Conservation (phyloP, 1,140 invertebrate species). For the Samia ricini region DNA sequence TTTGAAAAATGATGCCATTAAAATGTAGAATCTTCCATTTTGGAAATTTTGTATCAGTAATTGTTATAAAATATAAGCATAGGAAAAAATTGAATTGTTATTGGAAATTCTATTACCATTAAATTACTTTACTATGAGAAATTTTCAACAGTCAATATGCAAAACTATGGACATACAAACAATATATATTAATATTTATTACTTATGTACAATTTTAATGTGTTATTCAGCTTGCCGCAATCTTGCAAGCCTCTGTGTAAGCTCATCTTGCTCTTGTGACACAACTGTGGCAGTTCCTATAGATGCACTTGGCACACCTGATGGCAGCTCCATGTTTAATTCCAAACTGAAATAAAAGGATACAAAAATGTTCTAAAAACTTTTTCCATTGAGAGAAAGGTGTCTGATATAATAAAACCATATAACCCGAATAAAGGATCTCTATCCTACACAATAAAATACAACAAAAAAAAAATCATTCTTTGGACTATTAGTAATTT, state of each 20-base stretch:
- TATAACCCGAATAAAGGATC: too few relatives aligned
- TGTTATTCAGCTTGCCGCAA: slow-evolving; percentile 87
- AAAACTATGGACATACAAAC: background rate
- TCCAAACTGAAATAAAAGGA: slow-evolving; percentile 85
- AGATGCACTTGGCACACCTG: slow-evolving; percentile 86
- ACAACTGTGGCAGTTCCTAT: slow-evolving; percentile 83
- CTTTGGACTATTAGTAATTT: too few relatives aligned
- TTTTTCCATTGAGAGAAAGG: too few relatives aligned
- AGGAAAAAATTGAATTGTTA: too few relatives aligned
- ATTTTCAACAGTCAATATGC: background rate
- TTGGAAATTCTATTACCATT: too few relatives aligned
- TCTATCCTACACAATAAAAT: too few relatives aligned
- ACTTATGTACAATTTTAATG: background rate
- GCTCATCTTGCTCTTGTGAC: slow-evolving; percentile 95
- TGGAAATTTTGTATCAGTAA: background rate
- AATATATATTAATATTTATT: background rate
- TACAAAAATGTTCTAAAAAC: background rate
- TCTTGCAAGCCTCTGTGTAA: slow-evolving; percentile 95
- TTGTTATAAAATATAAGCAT: background rate
- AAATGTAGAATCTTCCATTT: background rate
- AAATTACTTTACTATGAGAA: background rate
- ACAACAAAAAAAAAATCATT: too few relatives aligned
- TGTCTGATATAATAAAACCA: too few relatives aligned
- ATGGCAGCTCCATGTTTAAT: slow-evolving; percentile 97
- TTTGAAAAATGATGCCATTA: background rate